A percentile compares a stretch with the other conserved stretches of the same genome.
Conservation (phyloP, 2,888 invertebrate genomes). For the Bruchidius siliquastri region DNA sequence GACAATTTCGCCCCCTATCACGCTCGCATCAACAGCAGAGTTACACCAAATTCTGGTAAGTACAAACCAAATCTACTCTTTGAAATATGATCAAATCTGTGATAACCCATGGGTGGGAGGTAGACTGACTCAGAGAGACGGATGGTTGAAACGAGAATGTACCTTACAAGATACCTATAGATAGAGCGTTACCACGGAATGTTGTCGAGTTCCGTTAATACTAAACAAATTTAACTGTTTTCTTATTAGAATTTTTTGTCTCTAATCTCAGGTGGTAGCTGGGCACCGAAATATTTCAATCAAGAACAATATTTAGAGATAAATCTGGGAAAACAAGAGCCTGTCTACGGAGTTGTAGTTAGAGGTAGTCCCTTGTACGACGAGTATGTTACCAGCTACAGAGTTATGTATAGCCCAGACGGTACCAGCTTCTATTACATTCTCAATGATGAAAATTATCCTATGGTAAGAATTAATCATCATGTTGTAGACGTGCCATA, state of each 20-base stretch:
- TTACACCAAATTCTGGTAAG: slow-evolving; percentile 25
- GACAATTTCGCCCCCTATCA: slow-evolving; percentile 51
- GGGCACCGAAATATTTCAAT: slow-evolving; percentile 62
- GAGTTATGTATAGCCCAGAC: slow-evolving; percentile 61
- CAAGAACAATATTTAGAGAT: slow-evolving; percentile 64
- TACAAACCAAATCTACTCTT: too few species aligned
- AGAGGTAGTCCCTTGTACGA: slow-evolving; percentile 66
- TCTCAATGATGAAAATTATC: slow-evolving; percentile 44
- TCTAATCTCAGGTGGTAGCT: slow-evolving; percentile 61
- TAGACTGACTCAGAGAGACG: too few species aligned
- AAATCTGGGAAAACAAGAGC: slow-evolving; percentile 56
- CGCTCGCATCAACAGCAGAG: slow-evolving; percentile 47
- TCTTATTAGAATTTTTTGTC: too few species aligned
- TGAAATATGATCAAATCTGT: too few species aligned
- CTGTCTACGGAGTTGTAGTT: slow-evolving; percentile 69
- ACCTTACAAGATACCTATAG: too few species aligned
- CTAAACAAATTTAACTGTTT: too few species aligned
- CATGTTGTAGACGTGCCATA: too few species aligned
- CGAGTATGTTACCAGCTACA: slow-evolving; percentile 74
- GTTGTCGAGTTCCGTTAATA: too few species aligned
- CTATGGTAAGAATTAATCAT: slow-evolving; percentile 47
- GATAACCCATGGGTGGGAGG: too few species aligned
- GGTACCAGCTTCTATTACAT: slow-evolving; percentile 54
- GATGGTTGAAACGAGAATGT: too few species aligned
- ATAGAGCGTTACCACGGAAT: too few species aligned